Base-by-base conservation (phyloP, 2,113 vertebrate species). In the Phylloscopus trochiloides region DNA sequence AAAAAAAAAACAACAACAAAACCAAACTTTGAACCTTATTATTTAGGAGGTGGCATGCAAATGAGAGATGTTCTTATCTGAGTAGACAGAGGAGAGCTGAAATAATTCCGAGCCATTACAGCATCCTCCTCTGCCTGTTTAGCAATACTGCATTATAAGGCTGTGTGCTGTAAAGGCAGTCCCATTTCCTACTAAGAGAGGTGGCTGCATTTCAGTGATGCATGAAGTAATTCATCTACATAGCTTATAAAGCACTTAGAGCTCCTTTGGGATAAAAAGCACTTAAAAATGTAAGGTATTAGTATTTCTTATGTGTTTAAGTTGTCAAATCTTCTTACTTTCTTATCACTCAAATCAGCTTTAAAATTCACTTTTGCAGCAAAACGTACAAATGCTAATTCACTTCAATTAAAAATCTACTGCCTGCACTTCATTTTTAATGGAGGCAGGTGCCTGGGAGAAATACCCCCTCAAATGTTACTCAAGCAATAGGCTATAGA, bases 261-360 rank as follows among this genome's bases (percentile, higher is more conserved):
- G 61, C 31, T 95, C 97, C 95, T 96, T 50, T 91, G 97, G 95
- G 97, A 96, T 91, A 91, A 90, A 95, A 94, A 95, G 43, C 84
- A 95, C 88, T 96, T 95, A 71, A 77, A 96, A 96, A 90, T 82
- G 58, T 93, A 95, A 94, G 88, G 70, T 82, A 95, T 91, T 93
- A 83, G 54, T 93, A 94, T 96, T 97, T 92, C 90, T 95, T 91
- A 65, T 10, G 71, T 81, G 72, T 95, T 97, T 97, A 96, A 97
- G 58, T 96, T 97, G 95, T 96, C 97, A 97, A 94, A 88, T 88
- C 80, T 88, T 94, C 68, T 88, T 84, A 94, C 77, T 91, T 95
- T 91, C 65, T 92, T 91, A 93, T 87, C 86, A 93, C 55, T 97
- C 86, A 93, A 67, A 92, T 90, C 61, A 90, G 62, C 47, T 85